Evolutionary conservation across 2,888 invertebrate genomes (phyloP).

Genomic region (Vanessa cardui): DNA sequence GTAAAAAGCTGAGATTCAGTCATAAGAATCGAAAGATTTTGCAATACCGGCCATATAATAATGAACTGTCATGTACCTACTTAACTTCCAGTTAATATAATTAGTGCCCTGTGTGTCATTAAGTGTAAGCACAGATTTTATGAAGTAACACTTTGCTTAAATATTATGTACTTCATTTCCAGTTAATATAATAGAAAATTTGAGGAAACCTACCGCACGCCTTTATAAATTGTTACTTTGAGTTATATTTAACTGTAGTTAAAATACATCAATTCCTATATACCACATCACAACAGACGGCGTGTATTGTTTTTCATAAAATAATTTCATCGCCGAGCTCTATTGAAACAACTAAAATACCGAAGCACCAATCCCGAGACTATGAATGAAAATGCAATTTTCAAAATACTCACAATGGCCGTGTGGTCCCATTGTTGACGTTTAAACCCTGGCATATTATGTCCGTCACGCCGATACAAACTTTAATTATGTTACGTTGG

Average conservation of each 20-base stretch:
- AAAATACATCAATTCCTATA: background rate
- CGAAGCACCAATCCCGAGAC: slow-evolving; percentile 36
- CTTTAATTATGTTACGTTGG: slow-evolving; percentile 45
- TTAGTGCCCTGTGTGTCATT: too few relatives aligned
- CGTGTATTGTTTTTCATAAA: slow-evolving; percentile 12
- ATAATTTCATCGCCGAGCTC: slow-evolving; percentile 21
- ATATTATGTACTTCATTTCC: too few relatives aligned
- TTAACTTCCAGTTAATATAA: too few relatives aligned
- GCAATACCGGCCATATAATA: too few relatives aligned
- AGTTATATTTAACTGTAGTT: background rate
- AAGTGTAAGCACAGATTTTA: too few relatives aligned
- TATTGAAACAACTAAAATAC: slow-evolving; percentile 35
- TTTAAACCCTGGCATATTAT: slow-evolving; percentile 34
- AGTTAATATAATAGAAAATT: too few relatives aligned
- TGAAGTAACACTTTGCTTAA: too few relatives aligned
- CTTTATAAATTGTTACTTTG: too few relatives aligned
- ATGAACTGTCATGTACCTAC: too few relatives aligned
- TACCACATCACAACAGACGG: background rate
- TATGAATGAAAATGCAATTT: slow-evolving; percentile 44
- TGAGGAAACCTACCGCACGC: too few relatives aligned
- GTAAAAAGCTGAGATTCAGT: too few relatives aligned
- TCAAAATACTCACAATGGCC: slow-evolving; percentile 44
- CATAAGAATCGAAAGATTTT: too few relatives aligned
- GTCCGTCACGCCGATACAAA: slow-evolving; percentile 41
- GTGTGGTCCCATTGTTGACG: slow-evolving; percentile 41